Percentiles rank a stretch among this genome's conserved stretches.
Evolutionary conservation across 2,797 vertebrate species (phyloP).

Genomic region (Austrolebias charrua): DNA sequence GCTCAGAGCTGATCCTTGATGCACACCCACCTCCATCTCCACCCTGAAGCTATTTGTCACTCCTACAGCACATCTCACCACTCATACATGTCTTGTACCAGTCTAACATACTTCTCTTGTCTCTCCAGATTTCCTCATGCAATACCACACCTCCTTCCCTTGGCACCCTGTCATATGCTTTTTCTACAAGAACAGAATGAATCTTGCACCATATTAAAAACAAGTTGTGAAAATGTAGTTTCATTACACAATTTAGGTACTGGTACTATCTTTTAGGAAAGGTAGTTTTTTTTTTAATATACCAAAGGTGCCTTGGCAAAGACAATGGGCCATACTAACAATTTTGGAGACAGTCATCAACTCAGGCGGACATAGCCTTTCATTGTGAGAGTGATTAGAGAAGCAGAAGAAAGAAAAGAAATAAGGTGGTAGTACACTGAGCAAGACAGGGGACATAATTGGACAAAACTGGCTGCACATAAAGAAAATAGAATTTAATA

Average conservation of each 20-base stretch:
- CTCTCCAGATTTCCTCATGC: too few species aligned
- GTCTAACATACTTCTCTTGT: too few species aligned
- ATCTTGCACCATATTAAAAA: constrained; percentile 26
- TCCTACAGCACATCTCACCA: too few species aligned
- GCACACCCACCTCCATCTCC: too few species aligned
- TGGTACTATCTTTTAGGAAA: constrained; percentile 50
- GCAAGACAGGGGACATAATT: constrained; percentile 30
- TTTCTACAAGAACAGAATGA: too few species aligned
- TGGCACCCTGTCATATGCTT: too few species aligned
- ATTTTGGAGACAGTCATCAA: constrained; percentile 66
- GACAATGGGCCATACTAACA: constrained; percentile 73
- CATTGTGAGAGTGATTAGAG: constrained; percentile 59
- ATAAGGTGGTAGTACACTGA: constrained; percentile 66
- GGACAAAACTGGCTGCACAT: constrained; percentile 35
- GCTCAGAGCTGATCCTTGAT: too few species aligned
- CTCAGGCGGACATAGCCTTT: constrained; percentile 65
- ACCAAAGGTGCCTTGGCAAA: constrained; percentile 51
- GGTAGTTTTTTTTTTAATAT: constrained; percentile 15
- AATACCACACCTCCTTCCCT: too few species aligned
- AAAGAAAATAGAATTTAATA: constrained; percentile 7
- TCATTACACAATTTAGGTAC: constrained; percentile 59
- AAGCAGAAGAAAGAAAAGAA: constrained; percentile 50
- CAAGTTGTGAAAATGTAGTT: constrained; percentile 43
- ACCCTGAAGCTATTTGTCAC: too few species aligned
- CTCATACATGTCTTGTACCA: too few species aligned